Base-by-base conservation (phyloP, 2,113 vertebrate species). In the Gorilla gorilla region DNA sequence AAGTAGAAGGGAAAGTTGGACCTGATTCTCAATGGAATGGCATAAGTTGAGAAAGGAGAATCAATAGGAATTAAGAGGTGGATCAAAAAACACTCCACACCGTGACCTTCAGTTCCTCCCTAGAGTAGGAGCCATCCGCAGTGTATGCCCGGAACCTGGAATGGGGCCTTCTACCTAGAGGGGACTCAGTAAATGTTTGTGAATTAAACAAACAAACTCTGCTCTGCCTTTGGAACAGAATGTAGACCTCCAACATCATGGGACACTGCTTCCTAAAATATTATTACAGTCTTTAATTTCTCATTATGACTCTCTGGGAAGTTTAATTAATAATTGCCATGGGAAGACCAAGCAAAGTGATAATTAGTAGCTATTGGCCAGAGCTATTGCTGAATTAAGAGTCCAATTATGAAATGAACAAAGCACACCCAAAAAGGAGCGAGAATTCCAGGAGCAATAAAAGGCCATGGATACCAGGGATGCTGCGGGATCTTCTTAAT, bases 311-410 rank as follows among this genome's bases (percentile, higher is more conserved):
- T 96, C 89, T 96, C 80, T 89, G 73, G 93, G 73, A 75, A 97
- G 86, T 96, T 94, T 97, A 97, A 97, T 97, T 97, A 97, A 97
- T 97, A 98, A 97, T 94, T 96, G 92, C 93, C 90, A 59, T 89
- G 95, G 81, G 94, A 96, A 97, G 75, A 96, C 17, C 38, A 96
- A 96, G 38, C 59, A 96, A 96, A 96, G 93, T 89, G 90, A 84
- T 94, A 85, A 97, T 97, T 98, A 96, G 98, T 94, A 96, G 94
- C 85, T 96, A 97, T 73, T 97, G 97, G 97, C 84, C 83, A 91
- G 90, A 70, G 61, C 64, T 93, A 76, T 57, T 76, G 78, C 68
- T 93, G 72, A 97, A 89, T 90, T 93, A 94, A 95, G 50, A 97
- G 94, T 90, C 88, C 82, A 97, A 96, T 94, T 95, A 96, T 40